A percentile compares a stretch with the other conserved stretches of the same genome.
These are phyloP conservation scores for Ormyrus thymus DNA, from an alignment of 2,888 invertebrate genomes.

Conservation along the genomic window DNA sequence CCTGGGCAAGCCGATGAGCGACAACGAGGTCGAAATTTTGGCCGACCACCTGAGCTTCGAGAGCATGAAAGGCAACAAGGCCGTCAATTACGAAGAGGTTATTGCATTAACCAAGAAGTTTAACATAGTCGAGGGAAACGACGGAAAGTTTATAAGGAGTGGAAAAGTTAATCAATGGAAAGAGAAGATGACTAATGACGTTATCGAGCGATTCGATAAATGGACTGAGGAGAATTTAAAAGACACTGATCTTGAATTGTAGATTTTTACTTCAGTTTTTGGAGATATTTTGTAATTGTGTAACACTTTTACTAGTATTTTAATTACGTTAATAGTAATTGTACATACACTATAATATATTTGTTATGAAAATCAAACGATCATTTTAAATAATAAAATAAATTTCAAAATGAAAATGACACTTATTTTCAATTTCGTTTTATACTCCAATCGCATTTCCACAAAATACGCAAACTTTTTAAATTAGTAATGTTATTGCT, in stretches of 20 bases:
- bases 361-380: no score
- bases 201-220: conserved; percentile 75
- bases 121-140: conserved; percentile 59
- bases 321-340: no score
- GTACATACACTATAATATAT: no score
- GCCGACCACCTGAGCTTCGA: conserved; percentile 79
- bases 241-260: conserved; percentile 61
- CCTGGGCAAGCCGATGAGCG: conserved; percentile 74
- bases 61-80: conserved; percentile 78
- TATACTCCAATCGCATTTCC: no score
- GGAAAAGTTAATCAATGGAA: conserved; percentile 76
- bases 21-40: conserved; percentile 75
- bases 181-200: conserved; percentile 68
- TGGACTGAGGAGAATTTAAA: conserved; percentile 72
- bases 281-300: no score
- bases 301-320: no score
- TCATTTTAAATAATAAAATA: no score
- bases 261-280: neutral
- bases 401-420: no score
- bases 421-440: no score
- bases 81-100: conserved; percentile 75
- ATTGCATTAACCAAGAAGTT: conserved; percentile 69
- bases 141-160: conserved; percentile 75
- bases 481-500: no score
- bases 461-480: no score